Conservation (phyloP, 2,888 invertebrate genomes). For the Crematogaster levior region DNA sequence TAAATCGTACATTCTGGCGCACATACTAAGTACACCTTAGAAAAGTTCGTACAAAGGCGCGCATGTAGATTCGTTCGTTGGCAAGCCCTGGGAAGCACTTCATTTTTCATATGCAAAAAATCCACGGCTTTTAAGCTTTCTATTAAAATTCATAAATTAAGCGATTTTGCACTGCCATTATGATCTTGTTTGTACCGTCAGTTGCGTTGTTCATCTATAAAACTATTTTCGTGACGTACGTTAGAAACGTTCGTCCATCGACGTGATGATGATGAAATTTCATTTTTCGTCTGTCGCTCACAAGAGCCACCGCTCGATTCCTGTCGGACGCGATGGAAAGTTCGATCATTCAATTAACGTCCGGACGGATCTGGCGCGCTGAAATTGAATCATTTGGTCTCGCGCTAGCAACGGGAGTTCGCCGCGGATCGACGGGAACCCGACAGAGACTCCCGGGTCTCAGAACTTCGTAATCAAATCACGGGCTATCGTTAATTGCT, state of each 20-base stretch:
- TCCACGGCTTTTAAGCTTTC: neutral
- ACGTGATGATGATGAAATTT: slow-evolving; percentile 35
- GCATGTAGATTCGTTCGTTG: slow-evolving; percentile 3
- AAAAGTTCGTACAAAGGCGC: slow-evolving; percentile 21
- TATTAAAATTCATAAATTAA: neutral
- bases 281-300: slow-evolving; percentile 33
- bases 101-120: neutral
- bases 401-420: slow-evolving; percentile 51
- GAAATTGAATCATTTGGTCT: slow-evolving; percentile 63
- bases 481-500: slow-evolving; percentile 57
- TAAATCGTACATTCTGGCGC: slow-evolving; percentile 26
- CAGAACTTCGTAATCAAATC: slow-evolving; percentile 63
- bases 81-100: neutral
- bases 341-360: slow-evolving; percentile 72
- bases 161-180: neutral
- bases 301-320: slow-evolving; percentile 44
- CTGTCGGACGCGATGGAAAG: slow-evolving; percentile 52
- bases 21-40: slow-evolving; percentile 14
- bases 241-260: neutral
- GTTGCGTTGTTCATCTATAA: neutral
- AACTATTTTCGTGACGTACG: neutral
- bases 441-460: slow-evolving; percentile 46
- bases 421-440: slow-evolving; percentile 44
- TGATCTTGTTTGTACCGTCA: neutral
- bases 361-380: slow-evolving; percentile 52